Conservation (phyloP, 2,797 vertebrate genomes). For the Iguana delicatissima region DNA sequence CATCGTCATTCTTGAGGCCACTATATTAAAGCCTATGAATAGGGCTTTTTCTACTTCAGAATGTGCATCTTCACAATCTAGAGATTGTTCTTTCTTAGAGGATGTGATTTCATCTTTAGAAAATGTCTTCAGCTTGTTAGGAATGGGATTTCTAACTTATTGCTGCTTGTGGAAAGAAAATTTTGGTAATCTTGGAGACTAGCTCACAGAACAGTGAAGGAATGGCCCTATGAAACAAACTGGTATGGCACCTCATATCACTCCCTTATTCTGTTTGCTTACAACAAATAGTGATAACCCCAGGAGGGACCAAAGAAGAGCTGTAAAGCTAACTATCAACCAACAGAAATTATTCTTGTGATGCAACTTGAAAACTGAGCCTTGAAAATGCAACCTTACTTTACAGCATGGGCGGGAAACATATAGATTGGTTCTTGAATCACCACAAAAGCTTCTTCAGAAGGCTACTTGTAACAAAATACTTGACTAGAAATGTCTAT, state of each 20-base stretch:
- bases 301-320: not conserved
- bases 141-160: constrained; percentile 44
- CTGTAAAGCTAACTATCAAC: not conserved
- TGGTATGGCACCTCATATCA: rapidly evolving
- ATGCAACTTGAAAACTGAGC: not conserved
- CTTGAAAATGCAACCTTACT: not conserved
- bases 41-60: constrained; percentile 64
- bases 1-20: constrained; percentile 41
- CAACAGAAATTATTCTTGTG: not conserved
- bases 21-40: constrained; percentile 71
- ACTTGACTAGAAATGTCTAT: not conserved
- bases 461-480: not conserved
- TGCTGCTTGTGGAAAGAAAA: not conserved
- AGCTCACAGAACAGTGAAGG: not conserved
- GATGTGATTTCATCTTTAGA: constrained; percentile 63
- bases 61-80: constrained; percentile 70
- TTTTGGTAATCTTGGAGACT: not conserved
- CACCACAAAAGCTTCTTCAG: not conserved
- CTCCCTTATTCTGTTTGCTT: not conserved
- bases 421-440: not conserved
- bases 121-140: constrained; percentile 47
- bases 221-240: not conserved
- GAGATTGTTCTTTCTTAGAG: constrained; percentile 69
- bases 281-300: not conserved
- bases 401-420: not conserved